Conservation (phyloP, 2,797 vertebrate genomes). For the Amphiprion clarkii region DNA sequence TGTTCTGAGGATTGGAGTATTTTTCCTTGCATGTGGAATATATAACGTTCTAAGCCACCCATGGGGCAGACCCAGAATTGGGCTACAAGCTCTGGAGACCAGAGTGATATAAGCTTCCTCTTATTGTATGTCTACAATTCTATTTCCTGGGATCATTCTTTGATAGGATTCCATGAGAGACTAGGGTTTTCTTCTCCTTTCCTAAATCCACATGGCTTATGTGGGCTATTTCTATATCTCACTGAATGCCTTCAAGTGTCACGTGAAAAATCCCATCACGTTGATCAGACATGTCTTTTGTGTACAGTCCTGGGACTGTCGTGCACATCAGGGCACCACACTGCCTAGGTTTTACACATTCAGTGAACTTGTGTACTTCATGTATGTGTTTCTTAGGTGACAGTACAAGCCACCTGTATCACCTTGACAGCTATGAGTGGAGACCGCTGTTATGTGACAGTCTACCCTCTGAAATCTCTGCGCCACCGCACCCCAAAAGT, state of each 20-base stretch:
- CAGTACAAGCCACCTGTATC: constrained; percentile 89
- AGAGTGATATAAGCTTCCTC: not conserved
- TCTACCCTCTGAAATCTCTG: constrained; percentile 88
- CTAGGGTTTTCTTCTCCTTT: not conserved
- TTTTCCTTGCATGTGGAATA: not conserved
- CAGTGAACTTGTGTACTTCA: not conserved
- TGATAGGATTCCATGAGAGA: not conserved
- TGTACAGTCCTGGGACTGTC: too few species aligned
- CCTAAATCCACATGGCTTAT: not conserved
- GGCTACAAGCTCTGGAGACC: not conserved
- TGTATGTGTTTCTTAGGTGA: constrained; percentile 76
- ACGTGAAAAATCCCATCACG: too few species aligned
- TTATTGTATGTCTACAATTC: not conserved
- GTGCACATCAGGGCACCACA: too few species aligned
- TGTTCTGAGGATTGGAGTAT: not conserved
- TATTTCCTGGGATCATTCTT: not conserved
- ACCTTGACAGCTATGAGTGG: constrained; percentile 89
- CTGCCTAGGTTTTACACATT: too few species aligned
- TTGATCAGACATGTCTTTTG: too few species aligned
- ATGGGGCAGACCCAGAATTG: not conserved
- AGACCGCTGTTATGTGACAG: constrained; percentile 88
- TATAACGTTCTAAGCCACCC: not conserved
- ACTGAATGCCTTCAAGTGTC: not conserved
- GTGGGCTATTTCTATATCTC: too few species aligned
- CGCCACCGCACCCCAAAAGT: constrained; percentile 86